Base-by-base conservation (phyloP, 2,888 invertebrate species). In the Mallateleia sp. region DNA sequence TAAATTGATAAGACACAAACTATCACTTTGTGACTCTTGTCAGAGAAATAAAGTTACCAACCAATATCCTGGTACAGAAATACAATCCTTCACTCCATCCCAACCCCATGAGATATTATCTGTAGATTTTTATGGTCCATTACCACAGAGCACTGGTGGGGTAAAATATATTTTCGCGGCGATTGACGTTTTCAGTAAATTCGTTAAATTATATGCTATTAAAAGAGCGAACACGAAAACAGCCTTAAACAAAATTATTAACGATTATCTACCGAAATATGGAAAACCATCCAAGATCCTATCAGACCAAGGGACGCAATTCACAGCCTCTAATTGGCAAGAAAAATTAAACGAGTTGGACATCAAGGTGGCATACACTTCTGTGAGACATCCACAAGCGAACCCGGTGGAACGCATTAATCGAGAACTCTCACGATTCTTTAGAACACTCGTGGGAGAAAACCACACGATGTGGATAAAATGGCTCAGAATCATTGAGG, bases 341-440 rank as follows among this genome's bases (percentile, higher is more conserved):
- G 11, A 38, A 2, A 38, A 6, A 38, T 11, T 38, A 2, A 38
- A 38, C 2, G 11, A 38, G 11, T 2, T 9, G 2, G 34, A 22
- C 1, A 67, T 67, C 11, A 18, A 2, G 75, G 67, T 20, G 38
- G 52, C 34, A 22, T n/a, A 18, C 14, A 28, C 20, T 42, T 78
- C 20, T 9, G 25, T n/a, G 14, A 45, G 38, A 11, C 38, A 38
- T 14, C 38, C 38, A 2, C 38, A 38, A 38, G 38, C 38, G 2
- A 38, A 38, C 11, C 38, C 52, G 1, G 75, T 75, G 0, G 64
- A 75, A 38, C 15, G 75, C 1, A 18, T 75, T 4, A 25, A 75
- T 22, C 11, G 24, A n/a, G 75, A 75, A 34, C 2, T 62, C 1
- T 18, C 50, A 8, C 52, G 75, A 22, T 22, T 64, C 8, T 52